A percentile compares a stretch with the other conserved stretches of the same genome.
Evolutionary conservation across 2,888 invertebrate species (phyloP).

Genomic region (Syrphus vitripennis): DNA sequence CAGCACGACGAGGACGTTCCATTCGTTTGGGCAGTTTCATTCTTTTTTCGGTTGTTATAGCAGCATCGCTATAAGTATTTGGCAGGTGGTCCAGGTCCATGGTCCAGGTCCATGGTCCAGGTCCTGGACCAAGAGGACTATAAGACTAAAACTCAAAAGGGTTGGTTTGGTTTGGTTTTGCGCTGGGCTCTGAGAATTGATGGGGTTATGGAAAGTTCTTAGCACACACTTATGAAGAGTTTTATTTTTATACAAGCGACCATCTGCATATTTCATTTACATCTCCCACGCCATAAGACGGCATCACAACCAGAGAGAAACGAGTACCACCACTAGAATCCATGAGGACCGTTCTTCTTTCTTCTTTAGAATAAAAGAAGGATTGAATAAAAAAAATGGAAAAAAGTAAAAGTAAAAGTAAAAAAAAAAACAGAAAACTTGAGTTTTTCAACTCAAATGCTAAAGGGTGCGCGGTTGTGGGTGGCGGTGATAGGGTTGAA

Average conservation of each 20-base stretch:
- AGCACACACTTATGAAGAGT: constrained; percentile 70
- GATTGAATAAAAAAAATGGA: constrained; percentile 38
- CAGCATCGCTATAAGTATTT: constrained; percentile 46
- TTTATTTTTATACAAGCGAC: constrained; percentile 71
- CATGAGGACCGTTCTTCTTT: constrained; percentile 51
- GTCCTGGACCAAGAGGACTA: background rate
- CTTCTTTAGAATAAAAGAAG: constrained; percentile 62
- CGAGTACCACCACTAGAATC: constrained; percentile 8
- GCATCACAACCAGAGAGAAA: background rate
- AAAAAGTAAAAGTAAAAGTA: constrained; percentile 33
- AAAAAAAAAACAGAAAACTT: constrained; percentile 63
- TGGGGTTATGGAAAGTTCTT: constrained; percentile 66
- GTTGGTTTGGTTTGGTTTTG: background rate
- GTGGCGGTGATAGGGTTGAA: constrained; percentile 71
- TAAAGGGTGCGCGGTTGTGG: constrained; percentile 66
- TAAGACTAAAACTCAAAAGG: constrained; percentile 9
- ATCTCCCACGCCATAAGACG: constrained; percentile 71
- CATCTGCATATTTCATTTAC: constrained; percentile 74
- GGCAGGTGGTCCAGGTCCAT: constrained; percentile 57
- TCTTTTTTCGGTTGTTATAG: constrained; percentile 44
- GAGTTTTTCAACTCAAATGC: constrained; percentile 69
- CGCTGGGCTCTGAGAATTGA: background rate
- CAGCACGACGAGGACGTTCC: constrained; percentile 11
- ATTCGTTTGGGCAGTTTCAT: constrained; percentile 63
- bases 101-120: constrained; percentile 29